A percentile compares a stretch with the other conserved stretches of the same genome.
These are phyloP conservation scores for Neelides folsomi DNA, from an alignment of 2,888 invertebrate species.

Conservation along the genomic window DNA sequence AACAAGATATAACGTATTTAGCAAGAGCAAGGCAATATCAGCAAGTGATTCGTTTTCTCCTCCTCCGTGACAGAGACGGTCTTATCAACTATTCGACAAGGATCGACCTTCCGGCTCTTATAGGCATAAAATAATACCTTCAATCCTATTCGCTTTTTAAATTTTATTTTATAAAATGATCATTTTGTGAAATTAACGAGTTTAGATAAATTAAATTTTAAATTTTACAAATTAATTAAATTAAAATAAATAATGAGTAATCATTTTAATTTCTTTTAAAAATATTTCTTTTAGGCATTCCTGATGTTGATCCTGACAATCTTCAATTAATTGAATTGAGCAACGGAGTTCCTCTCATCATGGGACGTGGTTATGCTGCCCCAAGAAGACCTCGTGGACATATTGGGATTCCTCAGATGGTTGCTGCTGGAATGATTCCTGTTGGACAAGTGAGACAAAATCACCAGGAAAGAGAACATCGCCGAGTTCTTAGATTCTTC, in stretches of 20 bases:
- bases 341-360: conserved; percentile 7
- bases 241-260: neutral
- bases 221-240: neutral
- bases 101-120: conserved; percentile 5
- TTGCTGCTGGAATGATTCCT: conserved; percentile 7
- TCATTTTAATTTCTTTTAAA: neutral
- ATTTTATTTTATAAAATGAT: no score
- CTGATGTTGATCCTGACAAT: conserved; percentile 8
- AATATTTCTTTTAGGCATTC: no score
- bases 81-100: conserved; percentile 2
- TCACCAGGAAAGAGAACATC: neutral
- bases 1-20: neutral
- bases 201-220: no score
- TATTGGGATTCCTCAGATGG: conserved; percentile 8
- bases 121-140: no score
- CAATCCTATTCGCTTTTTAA: no score
- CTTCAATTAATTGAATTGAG: conserved; percentile 10
- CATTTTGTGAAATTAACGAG: no score
- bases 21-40: conserved; percentile 6
- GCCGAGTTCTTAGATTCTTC: no score
- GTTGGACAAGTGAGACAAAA: conserved; percentile 4
- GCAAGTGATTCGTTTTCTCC: conserved; percentile 3
- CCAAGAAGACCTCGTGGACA: neutral
- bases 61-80: conserved; percentile 4
- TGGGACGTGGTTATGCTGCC: neutral